Base-by-base conservation (phyloP, 2,113 vertebrate species). In the Ochotona princeps region DNA sequence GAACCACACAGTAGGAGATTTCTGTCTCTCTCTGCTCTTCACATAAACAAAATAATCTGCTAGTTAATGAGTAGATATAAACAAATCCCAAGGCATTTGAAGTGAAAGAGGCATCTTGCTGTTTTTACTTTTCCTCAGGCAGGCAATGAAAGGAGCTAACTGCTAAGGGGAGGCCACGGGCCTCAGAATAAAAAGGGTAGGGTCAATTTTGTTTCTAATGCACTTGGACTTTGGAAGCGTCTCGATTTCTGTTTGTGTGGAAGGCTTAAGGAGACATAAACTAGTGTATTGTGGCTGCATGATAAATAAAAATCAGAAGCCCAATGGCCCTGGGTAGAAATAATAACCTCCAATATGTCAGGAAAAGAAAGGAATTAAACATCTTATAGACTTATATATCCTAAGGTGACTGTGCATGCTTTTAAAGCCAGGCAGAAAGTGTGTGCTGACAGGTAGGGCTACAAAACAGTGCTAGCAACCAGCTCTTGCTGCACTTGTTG, bases 41-140 rank as follows among this genome's bases (percentile, higher is more conserved):
- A 57, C 18, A 57, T 57, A 57, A 57, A 57, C 18, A 17, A 18
- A 18, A 57, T 57, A 18, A 57, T 57, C 14, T 15, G 14, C 18
- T 57, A 57, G 18, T 57, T 57, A 9, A 57, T 57, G 54, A 57
- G 12, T 57, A 57, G 54, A 44, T 44, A 44, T 44, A 44, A 57
- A 57, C 8, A 28, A 17, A 3, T 69, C 23, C 25, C 51, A 70
- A 35, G 10, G 4, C 75, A 1, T 81, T 44, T 66, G 67, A 90
- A 88, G 84, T 72, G 65, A 83, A 94, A 20, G 26, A 88, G 28
- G 35, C 57, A 83, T n/a, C 15, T 85, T 85, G 57, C 28, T 80
- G 63, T 82, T 84, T 92, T 87, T 73, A 2, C 72, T 78, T 90
- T 75, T 73, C 28, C 25, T 96, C 91, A 86, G 30, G 17, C 20